Evolutionary conservation across 2,113 vertebrate genomes (phyloP), one percentile per base, ranked within the genome.

Genomic region (Cathartes aura): DNA sequence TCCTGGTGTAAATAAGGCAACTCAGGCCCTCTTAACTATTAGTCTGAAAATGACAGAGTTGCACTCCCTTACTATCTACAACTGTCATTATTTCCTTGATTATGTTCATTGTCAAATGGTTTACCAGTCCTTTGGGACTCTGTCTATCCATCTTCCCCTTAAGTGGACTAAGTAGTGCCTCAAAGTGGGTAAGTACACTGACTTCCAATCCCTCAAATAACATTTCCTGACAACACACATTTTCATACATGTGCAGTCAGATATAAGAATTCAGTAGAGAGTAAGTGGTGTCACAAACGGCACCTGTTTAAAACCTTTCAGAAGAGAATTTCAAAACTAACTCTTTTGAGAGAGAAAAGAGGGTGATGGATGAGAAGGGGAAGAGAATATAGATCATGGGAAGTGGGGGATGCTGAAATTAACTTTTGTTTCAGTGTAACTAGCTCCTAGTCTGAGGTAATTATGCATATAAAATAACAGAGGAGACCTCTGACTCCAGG

Each of bases 201-300:
- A 42, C 74, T 82, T 58, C 38, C 18, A 63, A 0, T 64, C 64
- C 34, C 36, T 72, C 79, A 66, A 32, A 30, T 43, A 81, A 42
- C 27, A n/a, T n/a, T 73, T 81, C 81, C 68, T 67, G 71, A 75
- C 63, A 9, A 1, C 8, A 59, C 18, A 12, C 12, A 2, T 71
- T 53, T 85, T 75, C 48, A 32, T 53, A 53, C 26, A 9, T 8
- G 5, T 2, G 12, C 27, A 63, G 29, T 82, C 50, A 47, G 47
- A 27, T 23, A 16, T 0, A 85, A 76, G 20, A 64, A 53, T 55
- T 22, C 0, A 3, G 32, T 22, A 74, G 52, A 58, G 43, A 50
- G 27, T 0, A 0, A 67, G 15, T 34, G 27, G 10, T 74, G 38
- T 64, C 34, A 73, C 7, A 4, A 86, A 81, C 0, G 4, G 15